Evolutionary conservation across 2,797 vertebrate genomes (phyloP).

Genomic region (Enteromius afrohamiltoni): DNA sequence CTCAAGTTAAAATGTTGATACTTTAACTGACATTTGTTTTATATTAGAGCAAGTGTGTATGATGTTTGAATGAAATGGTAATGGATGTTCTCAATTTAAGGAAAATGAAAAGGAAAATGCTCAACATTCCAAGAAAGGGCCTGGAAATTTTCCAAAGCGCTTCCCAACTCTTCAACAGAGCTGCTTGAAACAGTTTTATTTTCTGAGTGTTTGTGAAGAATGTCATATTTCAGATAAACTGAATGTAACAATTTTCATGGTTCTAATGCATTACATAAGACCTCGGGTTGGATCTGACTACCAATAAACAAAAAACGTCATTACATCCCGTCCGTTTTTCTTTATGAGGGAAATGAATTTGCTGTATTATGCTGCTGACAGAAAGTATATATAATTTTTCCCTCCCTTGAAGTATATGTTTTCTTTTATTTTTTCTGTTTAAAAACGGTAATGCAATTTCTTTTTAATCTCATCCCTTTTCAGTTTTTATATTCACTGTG

Average conservation of each 20-base stretch:
- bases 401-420: no score
- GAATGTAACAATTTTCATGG: slow-evolving; percentile 36
- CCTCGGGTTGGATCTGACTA: slow-evolving; percentile 23
- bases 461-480: neutral
- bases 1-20: slow-evolving; percentile 4
- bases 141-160: neutral
- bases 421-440: neutral
- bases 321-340: neutral
- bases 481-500: neutral
- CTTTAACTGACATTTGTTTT: slow-evolving; percentile 8
- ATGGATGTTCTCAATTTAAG: neutral
- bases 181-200: slow-evolving; percentile 24
- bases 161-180: slow-evolving; percentile 31
- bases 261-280: neutral
- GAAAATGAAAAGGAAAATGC: slow-evolving; percentile 1
- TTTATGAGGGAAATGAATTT: neutral
- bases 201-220: slow-evolving; percentile 25
- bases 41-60: neutral
- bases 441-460: neutral
- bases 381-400: neutral
- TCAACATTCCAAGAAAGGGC: slow-evolving; percentile 35
- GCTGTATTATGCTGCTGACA: neutral
- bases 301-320: slow-evolving; percentile 49
- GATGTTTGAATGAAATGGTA: slow-evolving; percentile 35
- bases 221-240: slow-evolving; percentile 3